Evolutionary conservation across 2,888 invertebrate species (phyloP).

Genomic region (Acheta domesticus): DNA sequence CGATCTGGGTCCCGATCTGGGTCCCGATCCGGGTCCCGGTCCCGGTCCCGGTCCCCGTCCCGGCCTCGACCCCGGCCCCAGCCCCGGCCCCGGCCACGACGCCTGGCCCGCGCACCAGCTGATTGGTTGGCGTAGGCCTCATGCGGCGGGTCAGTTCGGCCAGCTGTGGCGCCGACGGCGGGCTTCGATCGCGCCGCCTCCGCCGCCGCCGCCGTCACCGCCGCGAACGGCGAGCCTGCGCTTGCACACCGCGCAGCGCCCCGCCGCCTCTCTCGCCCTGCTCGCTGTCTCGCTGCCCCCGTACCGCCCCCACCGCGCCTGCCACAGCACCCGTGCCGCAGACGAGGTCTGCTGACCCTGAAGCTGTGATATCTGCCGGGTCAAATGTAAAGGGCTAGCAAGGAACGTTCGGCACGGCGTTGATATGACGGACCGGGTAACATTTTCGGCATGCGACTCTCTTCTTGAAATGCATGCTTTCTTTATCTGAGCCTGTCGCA

Average conservation of each 20-base stretch:
- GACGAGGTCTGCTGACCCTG: constrained; percentile 10
- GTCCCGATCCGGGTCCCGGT: too few relatives aligned
- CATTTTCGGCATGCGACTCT: not conserved
- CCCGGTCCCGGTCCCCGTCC: too few relatives aligned
- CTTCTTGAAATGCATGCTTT: not conserved
- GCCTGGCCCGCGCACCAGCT: not conserved
- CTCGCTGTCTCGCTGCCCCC: not conserved
- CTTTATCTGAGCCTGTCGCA: not conserved
- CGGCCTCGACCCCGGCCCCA: too few relatives aligned
- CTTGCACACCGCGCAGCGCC: constrained; percentile 29
- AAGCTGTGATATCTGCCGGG: constrained; percentile 6
- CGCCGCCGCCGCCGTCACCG: not conserved
- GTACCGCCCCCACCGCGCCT: not conserved
- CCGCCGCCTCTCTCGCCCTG: constrained; percentile 21
- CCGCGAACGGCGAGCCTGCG: not conserved
- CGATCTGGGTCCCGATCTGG: too few relatives aligned
- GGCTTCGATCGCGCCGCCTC: constrained; percentile 22
- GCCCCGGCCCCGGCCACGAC: too few relatives aligned
- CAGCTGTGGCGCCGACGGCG: constrained; percentile 18
- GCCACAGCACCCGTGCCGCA: not conserved
- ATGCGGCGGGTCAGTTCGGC: constrained; percentile 9
- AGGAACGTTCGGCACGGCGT: not conserved
- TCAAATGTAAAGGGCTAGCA: not conserved
- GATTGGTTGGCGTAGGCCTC: constrained; percentile 18
- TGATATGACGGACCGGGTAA: constrained; percentile 1